Percentiles rank a stretch among this genome's conserved stretches.
These are phyloP conservation scores for Neoitamus cyanurus DNA, from an alignment of 2,888 invertebrate species.

Conservation along the genomic window DNA sequence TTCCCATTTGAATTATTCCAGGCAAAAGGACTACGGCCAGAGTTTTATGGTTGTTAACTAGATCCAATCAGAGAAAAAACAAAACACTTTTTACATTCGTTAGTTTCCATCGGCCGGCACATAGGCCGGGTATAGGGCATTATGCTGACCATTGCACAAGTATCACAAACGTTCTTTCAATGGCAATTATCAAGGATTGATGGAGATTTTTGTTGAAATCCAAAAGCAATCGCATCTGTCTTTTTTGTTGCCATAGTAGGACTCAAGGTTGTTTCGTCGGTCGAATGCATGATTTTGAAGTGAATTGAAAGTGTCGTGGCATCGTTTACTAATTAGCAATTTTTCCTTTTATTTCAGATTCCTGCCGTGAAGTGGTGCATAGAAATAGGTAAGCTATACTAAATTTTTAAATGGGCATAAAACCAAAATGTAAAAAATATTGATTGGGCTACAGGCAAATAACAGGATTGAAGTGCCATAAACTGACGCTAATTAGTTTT, in stretches of 20 bases:
- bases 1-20: constrained; percentile 13
- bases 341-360: not conserved
- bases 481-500: too few relatives aligned
- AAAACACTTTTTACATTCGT: constrained; percentile 31
- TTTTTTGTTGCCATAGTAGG: not conserved
- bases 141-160: not conserved
- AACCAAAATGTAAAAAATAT: too few relatives aligned
- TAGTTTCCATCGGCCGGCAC: constrained; percentile 22
- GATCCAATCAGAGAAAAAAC: constrained; percentile 20
- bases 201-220: constrained; percentile 38
- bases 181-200: constrained; percentile 37
- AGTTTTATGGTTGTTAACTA: constrained; percentile 34
- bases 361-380: not conserved
- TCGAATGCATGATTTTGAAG: not conserved
- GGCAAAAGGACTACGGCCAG: not conserved
- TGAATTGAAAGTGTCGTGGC: not conserved
- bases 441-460: too few relatives aligned
- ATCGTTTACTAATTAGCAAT: not conserved
- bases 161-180: not conserved
- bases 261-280: not conserved
- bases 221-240: not conserved
- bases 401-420: too few relatives aligned
- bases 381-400: not conserved
- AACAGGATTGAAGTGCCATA: too few relatives aligned
- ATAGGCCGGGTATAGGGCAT: not conserved